Evolutionary conservation across 92 coral and sea anemone species (phyloP).

Genomic region (Montipora capitata): DNA sequence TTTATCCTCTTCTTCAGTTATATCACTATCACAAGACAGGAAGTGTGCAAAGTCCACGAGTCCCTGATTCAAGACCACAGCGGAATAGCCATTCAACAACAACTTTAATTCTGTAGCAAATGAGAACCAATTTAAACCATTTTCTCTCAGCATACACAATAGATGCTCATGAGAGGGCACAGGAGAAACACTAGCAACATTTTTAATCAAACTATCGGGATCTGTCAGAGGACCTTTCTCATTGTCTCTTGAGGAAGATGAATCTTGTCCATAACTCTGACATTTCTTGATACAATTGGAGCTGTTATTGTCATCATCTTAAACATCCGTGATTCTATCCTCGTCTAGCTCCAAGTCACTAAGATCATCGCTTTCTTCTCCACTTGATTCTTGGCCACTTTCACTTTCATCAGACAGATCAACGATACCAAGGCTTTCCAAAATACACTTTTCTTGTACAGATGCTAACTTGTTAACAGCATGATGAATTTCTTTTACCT

Average conservation of each 20-base stretch:
- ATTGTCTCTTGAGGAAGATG: too few species aligned
- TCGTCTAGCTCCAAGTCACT: background rate
- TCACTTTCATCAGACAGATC: background rate
- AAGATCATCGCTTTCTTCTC: background rate
- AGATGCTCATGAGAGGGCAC: background rate
- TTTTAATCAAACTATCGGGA: background rate
- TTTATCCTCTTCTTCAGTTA: conserved; percentile 26
- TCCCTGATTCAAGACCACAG: conserved; percentile 24
- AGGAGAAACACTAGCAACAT: background rate
- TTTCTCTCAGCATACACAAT: too few species aligned
- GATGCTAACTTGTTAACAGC: background rate
- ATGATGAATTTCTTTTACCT: background rate
- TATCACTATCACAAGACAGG: conserved; percentile 11
- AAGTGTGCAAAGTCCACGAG: conserved; percentile 51
- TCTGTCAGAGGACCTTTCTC: background rate
- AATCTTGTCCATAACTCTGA: too few species aligned
- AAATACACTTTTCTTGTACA: background rate
- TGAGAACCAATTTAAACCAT: conserved; percentile 36
- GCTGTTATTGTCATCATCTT: too few species aligned
- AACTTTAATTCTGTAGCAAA: conserved; percentile 29
- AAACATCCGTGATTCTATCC: too few species aligned
- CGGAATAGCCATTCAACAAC: background rate
- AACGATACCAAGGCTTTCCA: background rate
- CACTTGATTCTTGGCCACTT: background rate
- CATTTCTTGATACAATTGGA: too few species aligned